phyloP scores from a whole-genome alignment of 2,797 vertebrate species.

The Leontopithecus rosalia region DNA sequence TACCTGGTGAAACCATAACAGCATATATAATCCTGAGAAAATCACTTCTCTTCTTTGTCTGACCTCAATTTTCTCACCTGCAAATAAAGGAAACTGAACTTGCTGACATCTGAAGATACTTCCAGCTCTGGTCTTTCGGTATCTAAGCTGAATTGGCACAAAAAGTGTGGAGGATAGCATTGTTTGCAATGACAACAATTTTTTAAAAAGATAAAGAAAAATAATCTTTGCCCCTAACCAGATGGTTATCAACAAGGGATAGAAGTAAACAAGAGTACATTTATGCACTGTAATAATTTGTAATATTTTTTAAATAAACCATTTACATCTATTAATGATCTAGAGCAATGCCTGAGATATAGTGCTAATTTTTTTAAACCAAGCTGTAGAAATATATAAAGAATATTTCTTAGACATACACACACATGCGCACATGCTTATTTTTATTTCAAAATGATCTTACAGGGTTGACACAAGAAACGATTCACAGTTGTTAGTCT shows the following conservation, averaged over 20 bases:
- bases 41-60: neutral
- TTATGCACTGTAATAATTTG: neutral
- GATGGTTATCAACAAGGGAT: neutral
- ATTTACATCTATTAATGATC: neutral
- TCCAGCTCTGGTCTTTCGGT: neutral
- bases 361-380: neutral
- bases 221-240: neutral
- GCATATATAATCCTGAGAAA: neutral
- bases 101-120: neutral
- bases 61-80: neutral
- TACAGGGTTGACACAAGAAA: neutral
- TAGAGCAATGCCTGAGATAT: neutral
- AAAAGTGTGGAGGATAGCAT: neutral
- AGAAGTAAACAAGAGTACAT: neutral
- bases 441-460: neutral
- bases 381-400: neutral
- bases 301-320: neutral
- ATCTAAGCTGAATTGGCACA: neutral
- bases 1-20: neutral
- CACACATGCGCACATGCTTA: neutral
- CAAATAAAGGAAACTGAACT: neutral
- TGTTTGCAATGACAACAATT: neutral
- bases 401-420: neutral
- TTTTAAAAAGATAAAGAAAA: neutral
- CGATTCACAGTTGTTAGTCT: neutral